Evolutionary conservation across 2,797 vertebrate genomes (phyloP).

Genomic region (Notoglanidium macrostoma): DNA sequence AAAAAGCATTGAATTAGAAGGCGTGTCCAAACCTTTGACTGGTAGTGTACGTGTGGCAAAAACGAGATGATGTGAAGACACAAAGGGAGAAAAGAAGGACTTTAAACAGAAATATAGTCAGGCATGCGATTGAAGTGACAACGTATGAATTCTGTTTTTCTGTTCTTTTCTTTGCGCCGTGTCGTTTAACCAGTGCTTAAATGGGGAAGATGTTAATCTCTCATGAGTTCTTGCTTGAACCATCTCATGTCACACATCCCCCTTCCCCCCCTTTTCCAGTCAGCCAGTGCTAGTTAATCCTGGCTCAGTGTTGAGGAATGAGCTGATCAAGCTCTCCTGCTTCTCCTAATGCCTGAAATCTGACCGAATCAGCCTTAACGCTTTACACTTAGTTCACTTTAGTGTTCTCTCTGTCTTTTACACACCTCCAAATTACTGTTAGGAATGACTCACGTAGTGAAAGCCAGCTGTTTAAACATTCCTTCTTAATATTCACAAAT

Average conservation of each 20-base stretch:
- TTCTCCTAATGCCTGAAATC: constrained; percentile 5
- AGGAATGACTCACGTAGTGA: neutral
- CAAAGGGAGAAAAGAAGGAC: neutral
- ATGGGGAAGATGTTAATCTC: neutral
- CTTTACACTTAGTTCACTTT: neutral
- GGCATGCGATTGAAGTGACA: neutral
- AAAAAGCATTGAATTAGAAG: no score
- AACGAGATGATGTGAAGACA: neutral
- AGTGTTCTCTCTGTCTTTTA: neutral
- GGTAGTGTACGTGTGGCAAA: no score
- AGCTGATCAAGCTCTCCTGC: constrained; percentile 59
- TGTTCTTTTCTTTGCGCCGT: neutral
- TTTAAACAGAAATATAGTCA: neutral
- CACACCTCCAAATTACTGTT: neutral
- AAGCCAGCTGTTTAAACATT: neutral
- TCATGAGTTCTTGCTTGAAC: constrained; percentile 7
- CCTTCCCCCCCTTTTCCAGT: constrained; percentile 3
- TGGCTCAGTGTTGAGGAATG: constrained; percentile 40
- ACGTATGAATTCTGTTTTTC: neutral
- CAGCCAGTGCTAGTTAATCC: constrained; percentile 45
- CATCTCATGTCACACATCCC: neutral
- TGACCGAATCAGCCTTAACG: constrained; percentile 1
- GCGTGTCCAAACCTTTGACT: no score
- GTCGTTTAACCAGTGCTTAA: neutral
- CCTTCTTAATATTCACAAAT: constrained; percentile 2